Conservation (phyloP, 2,113 vertebrate species). For the Neogale vison region DNA sequence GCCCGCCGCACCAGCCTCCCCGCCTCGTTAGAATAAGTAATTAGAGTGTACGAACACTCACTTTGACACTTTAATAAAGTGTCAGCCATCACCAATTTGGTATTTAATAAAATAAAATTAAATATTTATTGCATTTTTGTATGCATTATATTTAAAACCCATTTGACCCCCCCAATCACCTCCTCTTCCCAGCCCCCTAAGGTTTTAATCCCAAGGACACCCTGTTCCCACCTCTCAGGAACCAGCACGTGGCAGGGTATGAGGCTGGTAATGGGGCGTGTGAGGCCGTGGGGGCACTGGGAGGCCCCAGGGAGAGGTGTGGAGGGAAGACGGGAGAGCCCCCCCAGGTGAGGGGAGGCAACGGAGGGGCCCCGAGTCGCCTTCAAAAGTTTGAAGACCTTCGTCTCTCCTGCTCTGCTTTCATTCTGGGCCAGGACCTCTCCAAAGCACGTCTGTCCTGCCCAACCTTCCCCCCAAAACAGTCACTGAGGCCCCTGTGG, state of each 20-base stretch:
- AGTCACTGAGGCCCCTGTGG: rapidly evolving
- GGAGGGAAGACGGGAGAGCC: background rate
- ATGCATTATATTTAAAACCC: constrained; percentile 76
- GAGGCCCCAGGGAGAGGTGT: rapidly evolving
- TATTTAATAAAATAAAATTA: constrained; percentile 89
- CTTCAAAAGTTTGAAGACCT: constrained; percentile 53
- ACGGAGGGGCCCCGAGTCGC: background rate
- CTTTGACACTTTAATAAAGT: constrained; percentile 89
- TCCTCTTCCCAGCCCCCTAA: background rate
- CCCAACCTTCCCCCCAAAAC: background rate
- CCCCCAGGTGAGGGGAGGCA: background rate
- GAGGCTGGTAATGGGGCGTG: background rate
- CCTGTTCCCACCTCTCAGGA: background rate
- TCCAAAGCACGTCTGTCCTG: background rate
- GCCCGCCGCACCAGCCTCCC: constrained; percentile 76
- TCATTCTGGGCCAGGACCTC: too few relatives aligned
- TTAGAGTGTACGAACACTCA: constrained; percentile 88
- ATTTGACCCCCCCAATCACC: background rate
- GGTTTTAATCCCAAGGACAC: constrained; percentile 51
- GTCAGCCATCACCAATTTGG: constrained; percentile 87
- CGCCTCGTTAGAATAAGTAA: constrained; percentile 88
- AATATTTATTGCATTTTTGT: constrained; percentile 85
- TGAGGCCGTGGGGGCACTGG: background rate
- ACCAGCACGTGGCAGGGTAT: background rate
- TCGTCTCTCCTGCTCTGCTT: background rate